Evolutionary conservation across 30 jellyfish, hydroid and myxozoan species (phyloP).

Genomic region (Hydractinia echinata): DNA sequence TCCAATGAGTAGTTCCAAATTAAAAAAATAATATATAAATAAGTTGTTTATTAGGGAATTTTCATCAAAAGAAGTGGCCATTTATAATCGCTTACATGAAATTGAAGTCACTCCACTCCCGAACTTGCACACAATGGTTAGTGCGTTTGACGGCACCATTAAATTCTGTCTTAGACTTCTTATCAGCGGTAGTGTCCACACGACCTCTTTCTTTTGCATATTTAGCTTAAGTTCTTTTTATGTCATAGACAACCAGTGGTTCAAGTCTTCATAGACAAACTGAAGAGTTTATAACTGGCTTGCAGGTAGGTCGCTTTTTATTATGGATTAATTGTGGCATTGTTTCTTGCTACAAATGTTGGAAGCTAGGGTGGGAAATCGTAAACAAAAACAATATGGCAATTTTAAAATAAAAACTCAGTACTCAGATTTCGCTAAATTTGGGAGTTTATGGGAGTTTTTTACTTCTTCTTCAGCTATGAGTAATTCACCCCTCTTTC

Average conservation of each 20-base stretch:
- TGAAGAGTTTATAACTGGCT: conserved; percentile 55
- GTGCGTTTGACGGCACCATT: not conserved
- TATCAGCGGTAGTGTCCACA: too few species aligned
- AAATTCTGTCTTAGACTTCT: not conserved
- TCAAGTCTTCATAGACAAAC: conserved; percentile 73
- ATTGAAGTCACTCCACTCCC: conserved; percentile 33
- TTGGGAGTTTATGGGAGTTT: not conserved
- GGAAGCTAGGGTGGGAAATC: too few species aligned
- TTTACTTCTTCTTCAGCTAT: too few species aligned
- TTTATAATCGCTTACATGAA: conserved; percentile 44
- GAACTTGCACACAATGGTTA: conserved; percentile 58
- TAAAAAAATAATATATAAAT: too few species aligned
- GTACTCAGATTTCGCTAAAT: not conserved
- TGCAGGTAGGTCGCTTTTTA: conserved; percentile 47
- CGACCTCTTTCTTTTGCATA: too few species aligned
- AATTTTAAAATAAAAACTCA: not conserved
- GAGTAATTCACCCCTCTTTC: not conserved
- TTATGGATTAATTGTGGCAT: not conserved
- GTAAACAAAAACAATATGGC: not conserved
- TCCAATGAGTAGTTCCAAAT: too few species aligned
- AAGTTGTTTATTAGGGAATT: conserved; percentile 43
- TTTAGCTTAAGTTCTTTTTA: not conserved
- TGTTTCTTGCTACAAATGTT: too few species aligned
- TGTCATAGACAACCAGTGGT: conserved; percentile 17
- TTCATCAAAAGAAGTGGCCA: conserved; percentile 64